A percentile compares a stretch with the other conserved stretches of the same genome.
Conservation (phyloP, 2,797 vertebrate genomes). For the Antennarius maculatus region DNA sequence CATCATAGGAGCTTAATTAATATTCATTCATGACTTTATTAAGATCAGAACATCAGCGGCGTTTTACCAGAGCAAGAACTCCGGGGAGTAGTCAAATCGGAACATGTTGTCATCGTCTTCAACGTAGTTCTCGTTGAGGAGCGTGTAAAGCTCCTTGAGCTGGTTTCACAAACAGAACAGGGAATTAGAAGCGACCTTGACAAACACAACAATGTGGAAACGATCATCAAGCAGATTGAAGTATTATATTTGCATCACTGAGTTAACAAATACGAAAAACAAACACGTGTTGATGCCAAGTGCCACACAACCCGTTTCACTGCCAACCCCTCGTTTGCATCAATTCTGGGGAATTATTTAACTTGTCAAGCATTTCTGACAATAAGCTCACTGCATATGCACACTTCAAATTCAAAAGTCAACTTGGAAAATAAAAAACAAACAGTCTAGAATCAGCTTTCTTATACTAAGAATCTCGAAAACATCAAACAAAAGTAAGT, state of each 20-base stretch:
- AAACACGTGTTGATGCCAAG: background rate
- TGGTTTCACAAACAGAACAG: slow-evolving; percentile 54
- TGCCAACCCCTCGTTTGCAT: background rate
- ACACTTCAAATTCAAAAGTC: background rate
- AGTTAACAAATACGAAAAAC: background rate
- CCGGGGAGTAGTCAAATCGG: slow-evolving; percentile 97
- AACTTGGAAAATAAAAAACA: background rate
- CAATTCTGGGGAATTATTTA: background rate
- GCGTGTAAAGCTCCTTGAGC: slow-evolving; percentile 97
- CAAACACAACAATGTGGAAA: background rate
- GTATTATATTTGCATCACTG: background rate
- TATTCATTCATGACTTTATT: background rate
- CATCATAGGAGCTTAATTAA: background rate
- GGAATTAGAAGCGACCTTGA: background rate
- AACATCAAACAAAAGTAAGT: background rate
- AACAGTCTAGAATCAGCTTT: background rate
- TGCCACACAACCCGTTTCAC: background rate
- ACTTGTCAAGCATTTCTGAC: background rate
- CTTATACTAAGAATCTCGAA: background rate
- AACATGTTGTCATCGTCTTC: slow-evolving; percentile 99
- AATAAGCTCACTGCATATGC: background rate
- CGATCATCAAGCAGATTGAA: background rate
- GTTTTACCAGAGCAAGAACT: slow-evolving; percentile 95
- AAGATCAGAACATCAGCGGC: background rate
- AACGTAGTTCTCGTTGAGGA: slow-evolving; percentile 98